Percentiles rank a stretch among this genome's conserved stretches.
These are phyloP conservation scores for Chiroxiphia lanceolata DNA, from an alignment of 2,797 vertebrate species.

Conservation along the genomic window DNA sequence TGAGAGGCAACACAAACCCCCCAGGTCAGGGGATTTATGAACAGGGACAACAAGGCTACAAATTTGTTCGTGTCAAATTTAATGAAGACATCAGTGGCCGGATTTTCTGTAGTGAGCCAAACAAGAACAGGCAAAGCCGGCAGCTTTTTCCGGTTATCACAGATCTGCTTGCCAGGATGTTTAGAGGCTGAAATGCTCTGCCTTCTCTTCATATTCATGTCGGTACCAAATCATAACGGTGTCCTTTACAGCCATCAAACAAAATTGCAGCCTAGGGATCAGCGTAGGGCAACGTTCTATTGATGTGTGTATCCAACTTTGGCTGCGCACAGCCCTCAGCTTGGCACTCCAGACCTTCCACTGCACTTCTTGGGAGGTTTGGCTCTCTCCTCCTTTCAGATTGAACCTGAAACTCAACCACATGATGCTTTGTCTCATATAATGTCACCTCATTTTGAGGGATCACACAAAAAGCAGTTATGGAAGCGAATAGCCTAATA, in stretches of 20 bases:
- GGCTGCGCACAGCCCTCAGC: neutral
- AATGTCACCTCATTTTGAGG: neutral
- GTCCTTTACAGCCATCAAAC: neutral
- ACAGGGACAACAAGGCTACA: neutral
- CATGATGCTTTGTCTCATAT: neutral
- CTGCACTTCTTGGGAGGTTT: neutral
- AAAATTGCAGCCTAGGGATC: neutral
- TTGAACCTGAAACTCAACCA: neutral
- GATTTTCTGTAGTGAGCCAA: neutral
- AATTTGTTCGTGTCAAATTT: neutral
- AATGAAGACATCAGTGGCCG: neutral
- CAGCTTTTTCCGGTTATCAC: neutral
- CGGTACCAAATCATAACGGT: neutral
- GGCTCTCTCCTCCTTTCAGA: neutral
- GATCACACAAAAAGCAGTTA: neutral
- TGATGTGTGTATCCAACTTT: rapidly evolving
- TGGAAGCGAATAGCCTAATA: neutral
- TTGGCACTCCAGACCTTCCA: neutral
- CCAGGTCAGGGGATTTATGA: neutral
- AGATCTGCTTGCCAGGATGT: neutral
- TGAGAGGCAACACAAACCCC: neutral
- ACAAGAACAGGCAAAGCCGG: neutral
- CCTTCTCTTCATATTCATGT: neutral
- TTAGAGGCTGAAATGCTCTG: neutral
- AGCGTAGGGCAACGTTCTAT: rapidly evolving